phyloP scores from a whole-genome alignment of 2,888 invertebrate species.

The Amblyjoppa proteus region DNA sequence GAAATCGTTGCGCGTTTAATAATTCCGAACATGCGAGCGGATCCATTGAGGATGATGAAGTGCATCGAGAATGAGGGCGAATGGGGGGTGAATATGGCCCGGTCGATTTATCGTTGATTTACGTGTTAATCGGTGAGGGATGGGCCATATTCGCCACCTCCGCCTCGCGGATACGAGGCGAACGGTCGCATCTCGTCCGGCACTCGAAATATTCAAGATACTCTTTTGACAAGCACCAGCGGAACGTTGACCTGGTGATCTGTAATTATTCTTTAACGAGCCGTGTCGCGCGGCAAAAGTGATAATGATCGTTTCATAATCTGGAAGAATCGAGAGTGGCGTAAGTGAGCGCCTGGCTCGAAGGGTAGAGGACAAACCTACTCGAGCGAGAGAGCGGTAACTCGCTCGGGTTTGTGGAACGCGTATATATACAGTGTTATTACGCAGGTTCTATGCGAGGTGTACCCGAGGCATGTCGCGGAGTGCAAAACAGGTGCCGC shows the following conservation, averaged over 20 bases:
- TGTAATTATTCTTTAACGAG: conserved; percentile 24
- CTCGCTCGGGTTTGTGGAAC: conserved; percentile 10
- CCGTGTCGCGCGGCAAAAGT: background rate
- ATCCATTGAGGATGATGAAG: background rate
- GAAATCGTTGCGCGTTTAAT: background rate
- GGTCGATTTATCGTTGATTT: background rate
- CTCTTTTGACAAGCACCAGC: too few relatives aligned
- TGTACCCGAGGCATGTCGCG: conserved; percentile 25
- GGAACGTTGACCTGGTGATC: background rate
- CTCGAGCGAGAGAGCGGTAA: conserved; percentile 18
- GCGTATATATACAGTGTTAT: background rate
- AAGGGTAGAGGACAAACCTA: conserved; percentile 26
- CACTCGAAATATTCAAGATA: background rate
- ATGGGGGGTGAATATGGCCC: background rate
- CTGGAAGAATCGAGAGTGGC: conserved; percentile 16
- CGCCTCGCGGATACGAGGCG: background rate
- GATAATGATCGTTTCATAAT: conserved; percentile 27
- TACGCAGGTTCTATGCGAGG: conserved; percentile 1
- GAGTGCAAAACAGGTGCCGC: conserved; percentile 72
- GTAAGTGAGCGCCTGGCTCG: conserved; percentile 7
- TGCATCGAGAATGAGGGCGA: background rate
- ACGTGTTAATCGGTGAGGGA: background rate
- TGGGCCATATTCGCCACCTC: background rate
- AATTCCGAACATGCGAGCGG: background rate
- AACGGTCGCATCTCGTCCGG: background rate